Percentiles rank a stretch among this genome's conserved stretches.
Evolutionary conservation across 2,113 vertebrate species (phyloP).

Genomic region (Bos taurus): ARS-UCD2.0 NC_037330.1:28280501-28281000

Average conservation of each 20-base stretch:
- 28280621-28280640: not conserved
- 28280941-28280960: not conserved
- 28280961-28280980: not conserved
- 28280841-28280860: not conserved
- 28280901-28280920: not conserved
- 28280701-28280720: not conserved
- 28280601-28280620: constrained; percentile 6
- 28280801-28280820: not conserved
- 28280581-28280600: not conserved
- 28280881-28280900: not conserved
- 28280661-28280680: not conserved
- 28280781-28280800: not conserved
- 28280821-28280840: not conserved
- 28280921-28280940: not conserved
- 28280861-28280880: not conserved
- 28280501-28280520: constrained; percentile 24
- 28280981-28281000: not conserved
- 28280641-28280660: not conserved
- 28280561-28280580: not conserved
- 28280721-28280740: not conserved
- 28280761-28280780: not conserved
- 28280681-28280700: not conserved
- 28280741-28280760: not conserved
- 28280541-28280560: constrained; percentile 9
- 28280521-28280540: constrained; percentile 51